These are phyloP conservation scores for Nemopilema nomurai DNA, from an alignment of 30 jellyfish, hydroid and myxozoan genomes.

Conservation along the genomic window DNA sequence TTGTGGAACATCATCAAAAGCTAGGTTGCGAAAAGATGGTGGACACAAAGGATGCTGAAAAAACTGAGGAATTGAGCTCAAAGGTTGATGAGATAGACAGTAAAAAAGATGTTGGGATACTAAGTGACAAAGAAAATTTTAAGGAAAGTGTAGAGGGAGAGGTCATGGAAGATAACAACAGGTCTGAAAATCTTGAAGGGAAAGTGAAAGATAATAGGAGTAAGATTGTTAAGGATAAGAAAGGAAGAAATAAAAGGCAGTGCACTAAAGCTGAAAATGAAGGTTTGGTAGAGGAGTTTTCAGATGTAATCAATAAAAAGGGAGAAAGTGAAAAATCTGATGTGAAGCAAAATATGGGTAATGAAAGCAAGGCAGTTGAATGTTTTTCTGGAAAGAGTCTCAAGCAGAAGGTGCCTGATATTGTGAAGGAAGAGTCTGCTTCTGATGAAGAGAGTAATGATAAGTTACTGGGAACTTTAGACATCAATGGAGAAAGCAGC, in stretches of 20 bases:
- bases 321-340: not conserved
- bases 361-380: not conserved
- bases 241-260: no score
- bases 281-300: not conserved
- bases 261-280: not conserved
- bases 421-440: not conserved
- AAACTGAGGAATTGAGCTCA: not conserved
- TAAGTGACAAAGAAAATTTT: no score
- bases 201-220: not conserved
- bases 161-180: not conserved
- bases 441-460: not conserved
- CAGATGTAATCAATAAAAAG: not conserved
- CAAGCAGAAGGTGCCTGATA: not conserved
- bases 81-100: no score
- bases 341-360: not conserved
- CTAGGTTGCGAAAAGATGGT: not conserved
- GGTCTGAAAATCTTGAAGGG: not conserved
- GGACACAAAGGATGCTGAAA: not conserved
- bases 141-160: not conserved
- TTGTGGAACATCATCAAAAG: not conserved
- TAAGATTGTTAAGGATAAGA: not conserved
- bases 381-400: not conserved
- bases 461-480: not conserved
- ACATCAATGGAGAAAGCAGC: conserved; percentile 7
- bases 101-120: no score